Conservation (phyloP, 1,140 invertebrate species). For the Homarus americanus region DNA sequence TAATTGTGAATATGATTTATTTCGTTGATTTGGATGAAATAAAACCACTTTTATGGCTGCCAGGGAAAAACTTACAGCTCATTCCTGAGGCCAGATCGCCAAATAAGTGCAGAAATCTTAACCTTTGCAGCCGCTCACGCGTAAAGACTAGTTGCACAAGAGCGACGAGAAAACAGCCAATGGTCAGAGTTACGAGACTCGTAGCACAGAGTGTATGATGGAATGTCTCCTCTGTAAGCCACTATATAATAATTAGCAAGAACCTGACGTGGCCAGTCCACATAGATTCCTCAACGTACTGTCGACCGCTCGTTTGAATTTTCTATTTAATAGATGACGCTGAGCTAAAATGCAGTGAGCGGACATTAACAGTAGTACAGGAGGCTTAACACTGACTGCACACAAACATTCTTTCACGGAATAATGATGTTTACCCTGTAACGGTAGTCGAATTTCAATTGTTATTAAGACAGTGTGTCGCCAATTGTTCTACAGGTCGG, state of each 20-base stretch:
- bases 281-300: slow-evolving; percentile 18
- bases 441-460: background rate
- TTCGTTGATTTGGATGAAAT: background rate
- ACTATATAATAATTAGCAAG: slow-evolving; percentile 42
- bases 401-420: background rate
- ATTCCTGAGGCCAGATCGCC: background rate
- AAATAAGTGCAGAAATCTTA: slow-evolving; percentile 1
- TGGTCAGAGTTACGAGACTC: slow-evolving; percentile 16
- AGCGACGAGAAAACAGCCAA: slow-evolving; percentile 26
- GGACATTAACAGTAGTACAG: background rate
- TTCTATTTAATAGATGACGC: background rate
- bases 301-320: background rate
- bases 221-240: slow-evolving; percentile 15
- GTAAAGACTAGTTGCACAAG: background rate
- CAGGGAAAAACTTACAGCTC: background rate
- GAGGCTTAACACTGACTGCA: background rate
- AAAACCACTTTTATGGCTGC: background rate
- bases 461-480: too few relatives aligned
- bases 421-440: background rate
- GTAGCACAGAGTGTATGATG: slow-evolving; percentile 37
- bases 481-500: too few relatives aligned
- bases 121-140: slow-evolving; percentile 5
- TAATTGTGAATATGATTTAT: background rate
- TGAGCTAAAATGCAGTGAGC: background rate
- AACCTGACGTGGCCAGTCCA: slow-evolving; percentile 8